Evolutionary conservation across 2,113 vertebrate genomes (phyloP).

Genomic region (Serilophus lunatus): DNA sequence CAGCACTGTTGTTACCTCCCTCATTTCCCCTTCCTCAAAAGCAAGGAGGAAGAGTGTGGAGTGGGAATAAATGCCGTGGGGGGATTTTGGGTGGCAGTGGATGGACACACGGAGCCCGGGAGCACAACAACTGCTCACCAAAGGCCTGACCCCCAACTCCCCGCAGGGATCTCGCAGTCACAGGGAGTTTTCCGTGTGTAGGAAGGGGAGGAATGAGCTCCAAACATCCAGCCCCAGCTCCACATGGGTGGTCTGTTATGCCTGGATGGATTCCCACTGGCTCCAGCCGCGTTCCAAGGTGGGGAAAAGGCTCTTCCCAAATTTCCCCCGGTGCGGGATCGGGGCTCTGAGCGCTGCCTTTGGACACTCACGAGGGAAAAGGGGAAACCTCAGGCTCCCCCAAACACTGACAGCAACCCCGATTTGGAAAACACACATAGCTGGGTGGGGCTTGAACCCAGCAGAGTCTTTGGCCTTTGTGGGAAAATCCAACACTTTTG

Average conservation of each 20-base stretch:
- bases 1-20: not conserved
- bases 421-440: not conserved
- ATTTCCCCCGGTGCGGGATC: not conserved
- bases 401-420: fast-evolving
- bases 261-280: slow-evolving; percentile 25
- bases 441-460: not conserved
- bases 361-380: not conserved
- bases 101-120: not conserved
- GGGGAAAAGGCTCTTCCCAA: slow-evolving; percentile 3
- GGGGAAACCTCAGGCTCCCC: not conserved
- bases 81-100: not conserved
- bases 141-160: not conserved
- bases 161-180: not conserved
- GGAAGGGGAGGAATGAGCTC: slow-evolving; percentile 15
- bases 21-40: not conserved
- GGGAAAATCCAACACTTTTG: not conserved
- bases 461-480: not conserved
- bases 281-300: not conserved
- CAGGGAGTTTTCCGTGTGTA: not conserved
- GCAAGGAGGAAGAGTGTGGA: not conserved
- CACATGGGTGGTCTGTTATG: slow-evolving; percentile 32
- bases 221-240: not conserved
- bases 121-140: not conserved
- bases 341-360: not conserved
- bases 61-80: not conserved